phyloP scores from a whole-genome alignment of 2,797 vertebrate genomes.

The Melanotaenia nigrans region DNA sequence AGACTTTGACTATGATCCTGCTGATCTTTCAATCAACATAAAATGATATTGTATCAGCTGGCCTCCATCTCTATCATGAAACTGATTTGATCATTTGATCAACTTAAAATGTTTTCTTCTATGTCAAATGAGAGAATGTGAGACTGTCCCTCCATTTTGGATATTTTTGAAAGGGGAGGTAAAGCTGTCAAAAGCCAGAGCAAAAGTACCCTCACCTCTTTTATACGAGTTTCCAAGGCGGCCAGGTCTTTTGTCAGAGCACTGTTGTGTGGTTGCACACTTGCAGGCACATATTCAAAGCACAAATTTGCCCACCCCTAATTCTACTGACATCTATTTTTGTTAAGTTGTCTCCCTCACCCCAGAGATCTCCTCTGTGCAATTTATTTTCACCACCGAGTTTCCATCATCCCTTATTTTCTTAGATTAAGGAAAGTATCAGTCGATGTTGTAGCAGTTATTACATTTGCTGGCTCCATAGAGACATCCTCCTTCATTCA shows the following conservation, averaged over 20 bases:
- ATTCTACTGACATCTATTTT: slow-evolving; percentile 60
- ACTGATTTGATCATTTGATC: slow-evolving; percentile 33
- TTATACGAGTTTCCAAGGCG: background rate
- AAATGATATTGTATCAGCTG: slow-evolving; percentile 42
- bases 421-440: slow-evolving; percentile 50
- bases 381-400: slow-evolving; percentile 47
- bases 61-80: slow-evolving; percentile 32
- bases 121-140: slow-evolving; percentile 3
- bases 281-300: slow-evolving; percentile 21
- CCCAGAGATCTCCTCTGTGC: slow-evolving; percentile 38
- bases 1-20: slow-evolving; percentile 67
- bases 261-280: slow-evolving; percentile 6
- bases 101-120: slow-evolving; percentile 4
- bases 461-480: slow-evolving; percentile 49
- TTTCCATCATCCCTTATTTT: slow-evolving; percentile 52
- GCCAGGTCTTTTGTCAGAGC: slow-evolving; percentile 43
- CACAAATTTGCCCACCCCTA: slow-evolving; percentile 26
- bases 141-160: background rate
- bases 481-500: slow-evolving; percentile 38
- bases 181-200: slow-evolving; percentile 38
- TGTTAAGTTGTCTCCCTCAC: slow-evolving; percentile 21
- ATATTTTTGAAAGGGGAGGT: slow-evolving; percentile 3
- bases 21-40: slow-evolving; percentile 66
- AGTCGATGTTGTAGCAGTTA: slow-evolving; percentile 43
- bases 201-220: slow-evolving; percentile 8